Evolutionary conservation across 2,113 vertebrate genomes (phyloP).

Genomic region (Phylloscopus trochilus): DNA sequence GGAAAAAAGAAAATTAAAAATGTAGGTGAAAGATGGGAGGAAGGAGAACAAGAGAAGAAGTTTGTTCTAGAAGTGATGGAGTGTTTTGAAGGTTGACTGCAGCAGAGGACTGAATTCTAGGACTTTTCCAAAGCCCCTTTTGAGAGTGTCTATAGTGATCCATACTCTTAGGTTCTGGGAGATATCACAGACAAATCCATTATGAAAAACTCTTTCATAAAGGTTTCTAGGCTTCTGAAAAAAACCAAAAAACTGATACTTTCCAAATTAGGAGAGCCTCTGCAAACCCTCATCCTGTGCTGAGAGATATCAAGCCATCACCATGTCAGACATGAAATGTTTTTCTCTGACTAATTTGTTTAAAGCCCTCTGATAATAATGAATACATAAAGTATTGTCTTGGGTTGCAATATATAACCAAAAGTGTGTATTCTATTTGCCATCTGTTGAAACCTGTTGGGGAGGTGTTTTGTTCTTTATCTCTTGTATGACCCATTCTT

Average conservation of each 20-base stretch:
- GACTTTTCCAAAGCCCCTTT: neutral
- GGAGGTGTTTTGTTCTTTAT: too few relatives aligned
- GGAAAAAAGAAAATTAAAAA: neutral
- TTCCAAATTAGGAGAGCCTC: neutral
- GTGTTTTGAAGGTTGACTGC: neutral
- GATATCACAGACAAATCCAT: neutral
- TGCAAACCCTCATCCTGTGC: rapidly evolving
- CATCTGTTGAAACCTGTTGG: too few relatives aligned
- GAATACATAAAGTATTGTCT: neutral
- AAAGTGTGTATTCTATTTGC: too few relatives aligned
- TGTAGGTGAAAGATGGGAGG: neutral
- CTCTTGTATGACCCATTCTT: too few relatives aligned
- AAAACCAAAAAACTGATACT: neutral
- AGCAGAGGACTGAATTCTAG: neutral
- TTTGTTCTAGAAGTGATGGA: neutral
- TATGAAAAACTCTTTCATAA: neutral
- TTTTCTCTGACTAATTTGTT: neutral
- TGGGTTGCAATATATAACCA: too few relatives aligned
- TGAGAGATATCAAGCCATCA: neutral
- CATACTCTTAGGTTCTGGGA: neutral
- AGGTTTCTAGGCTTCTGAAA: neutral
- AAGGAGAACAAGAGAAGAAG: neutral
- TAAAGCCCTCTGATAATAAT: neutral
- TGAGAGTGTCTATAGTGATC: neutral
- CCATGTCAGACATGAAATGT: neutral